A percentile compares a stretch with the other conserved stretches of the same genome.
Evolutionary conservation across 2,797 vertebrate genomes (phyloP).

Genomic region (Darevskia mixta): DNA sequence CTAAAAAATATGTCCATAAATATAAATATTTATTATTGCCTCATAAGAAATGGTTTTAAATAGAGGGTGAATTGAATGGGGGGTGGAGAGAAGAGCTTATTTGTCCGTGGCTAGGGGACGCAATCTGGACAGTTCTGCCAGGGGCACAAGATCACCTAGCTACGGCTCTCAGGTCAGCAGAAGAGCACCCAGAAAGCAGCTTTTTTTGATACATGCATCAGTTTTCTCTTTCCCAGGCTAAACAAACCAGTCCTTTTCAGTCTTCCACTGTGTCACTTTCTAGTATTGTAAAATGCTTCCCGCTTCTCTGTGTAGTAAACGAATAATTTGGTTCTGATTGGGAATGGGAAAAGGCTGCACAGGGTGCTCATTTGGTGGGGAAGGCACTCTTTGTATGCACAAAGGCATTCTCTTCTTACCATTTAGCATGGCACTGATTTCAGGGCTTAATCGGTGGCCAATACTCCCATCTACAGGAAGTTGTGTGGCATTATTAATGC

Average conservation of each 20-base stretch:
- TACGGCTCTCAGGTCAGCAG: background rate
- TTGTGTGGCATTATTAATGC: slow-evolving; percentile 14
- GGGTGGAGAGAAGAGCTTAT: too few relatives aligned
- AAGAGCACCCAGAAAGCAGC: background rate
- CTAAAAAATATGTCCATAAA: too few relatives aligned
- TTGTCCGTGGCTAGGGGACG: too few relatives aligned
- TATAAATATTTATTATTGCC: too few relatives aligned
- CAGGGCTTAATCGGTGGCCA: background rate
- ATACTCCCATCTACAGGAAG: slow-evolving; percentile 31
- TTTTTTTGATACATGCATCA: background rate
- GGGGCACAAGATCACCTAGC: too few relatives aligned
- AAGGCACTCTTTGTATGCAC: background rate
- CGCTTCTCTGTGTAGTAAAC: background rate
- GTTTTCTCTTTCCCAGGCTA: too few relatives aligned
- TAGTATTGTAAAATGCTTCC: background rate
- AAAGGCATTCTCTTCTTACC: background rate
- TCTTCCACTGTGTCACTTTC: background rate
- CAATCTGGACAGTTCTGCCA: too few relatives aligned
- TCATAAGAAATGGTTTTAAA: too few relatives aligned
- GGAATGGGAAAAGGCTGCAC: background rate
- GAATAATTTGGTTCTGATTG: background rate
- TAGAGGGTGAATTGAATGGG: too few relatives aligned
- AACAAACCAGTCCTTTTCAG: background rate
- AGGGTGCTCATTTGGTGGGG: background rate
- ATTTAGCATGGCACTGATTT: background rate